Base-by-base conservation (phyloP, 2,888 invertebrate genomes). In the Cheilosia impressa region DNA sequence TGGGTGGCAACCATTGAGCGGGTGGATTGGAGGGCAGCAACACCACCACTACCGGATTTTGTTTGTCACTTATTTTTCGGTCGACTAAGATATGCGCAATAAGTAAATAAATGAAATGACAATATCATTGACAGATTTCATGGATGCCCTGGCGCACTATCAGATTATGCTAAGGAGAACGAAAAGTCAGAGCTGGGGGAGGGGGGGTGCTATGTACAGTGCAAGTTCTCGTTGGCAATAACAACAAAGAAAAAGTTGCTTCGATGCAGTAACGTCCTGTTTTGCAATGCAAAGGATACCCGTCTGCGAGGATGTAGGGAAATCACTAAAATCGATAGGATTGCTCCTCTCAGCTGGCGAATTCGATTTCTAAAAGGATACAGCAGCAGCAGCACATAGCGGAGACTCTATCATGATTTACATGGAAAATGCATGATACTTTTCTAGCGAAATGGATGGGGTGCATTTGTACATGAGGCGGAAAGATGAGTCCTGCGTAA, bases 51-150 rank as follows among this genome's bases (percentile, higher is more conserved):
- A 24, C 7, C 63, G 53, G 27, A 83, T 68, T 83, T 73, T 78
- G 45, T 78, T 75, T 85, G 81, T 85, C 80, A 81, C 81, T 85
- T 81, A 72, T 76, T 81, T 80, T 81, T 85, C 76, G 85, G 85
- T 81, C 72, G 76, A 71, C 72, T 81, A 63, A 85, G 76, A 72
- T 81, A 85, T 81, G 72, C 81, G 65, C 75, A 85, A 77, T 81
- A 72, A 85, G 81, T 85, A 85, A 79, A 79, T 84, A 84, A 85
- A 77, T 81, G 71, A 85, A 85, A 85, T 85, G 85, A 77, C 85
- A 81, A 85, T 81, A 85, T 85, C 85, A 81, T 85, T 85, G 85
- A 72, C 80, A 85, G 81, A 85, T 85, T 85, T 85, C 76, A 72
- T 66, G 72, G 62, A 85, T 85, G 85, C 62, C 85, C 76, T 85